Percentiles rank a stretch among this genome's conserved stretches.
Evolutionary conservation across 2,888 invertebrate genomes (phyloP).

Genomic region (Orthonychiurus folsomi): DNA sequence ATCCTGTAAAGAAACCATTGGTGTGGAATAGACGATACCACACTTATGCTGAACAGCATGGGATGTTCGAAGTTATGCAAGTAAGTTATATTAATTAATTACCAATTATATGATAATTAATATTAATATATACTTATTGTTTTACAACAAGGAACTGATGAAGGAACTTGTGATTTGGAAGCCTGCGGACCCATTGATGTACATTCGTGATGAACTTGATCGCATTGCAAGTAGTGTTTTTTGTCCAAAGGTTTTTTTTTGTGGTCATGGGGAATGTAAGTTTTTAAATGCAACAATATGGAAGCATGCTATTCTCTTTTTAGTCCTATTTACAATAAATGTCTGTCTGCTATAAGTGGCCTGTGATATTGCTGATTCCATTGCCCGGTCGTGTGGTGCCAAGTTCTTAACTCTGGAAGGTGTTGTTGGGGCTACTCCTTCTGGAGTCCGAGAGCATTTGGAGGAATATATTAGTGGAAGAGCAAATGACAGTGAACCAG

Average conservation of each 20-base stretch:
- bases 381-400: constrained; percentile 24
- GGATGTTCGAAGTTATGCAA: constrained; percentile 29
- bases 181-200: constrained; percentile 32
- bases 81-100: neutral
- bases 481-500: constrained; percentile 13
- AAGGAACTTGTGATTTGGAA: constrained; percentile 31
- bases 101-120: neutral
- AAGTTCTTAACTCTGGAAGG: constrained; percentile 27
- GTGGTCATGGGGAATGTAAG: constrained; percentile 19
- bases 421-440: constrained; percentile 20
- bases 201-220: constrained; percentile 30
- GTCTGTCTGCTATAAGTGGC: constrained; percentile 12
- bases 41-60: constrained; percentile 32
- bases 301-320: no score
- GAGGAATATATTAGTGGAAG: constrained; percentile 8
- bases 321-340: neutral
- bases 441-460: constrained; percentile 14
- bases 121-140: no score
- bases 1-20: constrained; percentile 30
- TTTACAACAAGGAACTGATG: constrained; percentile 24
- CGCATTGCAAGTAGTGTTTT: constrained; percentile 27
- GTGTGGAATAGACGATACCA: constrained; percentile 32
- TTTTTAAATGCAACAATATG: neutral
- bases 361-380: constrained; percentile 21
- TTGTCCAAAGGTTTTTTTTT: constrained; percentile 27